Percentiles rank a stretch among this genome's conserved stretches.
These are phyloP conservation scores for Schizothorax lantsangensis DNA, from an alignment of 2,797 vertebrate species.

Conservation along the genomic window DNA sequence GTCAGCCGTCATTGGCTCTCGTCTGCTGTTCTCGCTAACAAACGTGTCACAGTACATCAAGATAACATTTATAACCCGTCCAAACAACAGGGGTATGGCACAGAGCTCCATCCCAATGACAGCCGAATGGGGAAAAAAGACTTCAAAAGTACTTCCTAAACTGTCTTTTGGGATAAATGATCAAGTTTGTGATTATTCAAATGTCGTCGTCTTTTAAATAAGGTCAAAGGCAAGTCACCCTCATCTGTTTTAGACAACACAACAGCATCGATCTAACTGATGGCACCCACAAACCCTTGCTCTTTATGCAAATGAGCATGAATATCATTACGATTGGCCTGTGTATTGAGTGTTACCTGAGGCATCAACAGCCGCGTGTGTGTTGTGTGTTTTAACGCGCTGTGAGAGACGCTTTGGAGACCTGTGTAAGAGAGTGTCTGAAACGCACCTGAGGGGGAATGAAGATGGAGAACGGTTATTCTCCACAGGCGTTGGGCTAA, in stretches of 20 bases:
- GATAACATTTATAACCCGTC: slow-evolving; percentile 56
- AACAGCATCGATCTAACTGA: slow-evolving; percentile 55
- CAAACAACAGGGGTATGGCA: slow-evolving; percentile 39
- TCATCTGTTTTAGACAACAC: slow-evolving; percentile 53
- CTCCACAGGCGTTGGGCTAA: slow-evolving; percentile 72
- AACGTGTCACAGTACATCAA: slow-evolving; percentile 60
- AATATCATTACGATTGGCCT: slow-evolving; percentile 71
- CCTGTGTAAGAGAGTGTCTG: slow-evolving; percentile 71
- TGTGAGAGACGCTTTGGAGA: slow-evolving; percentile 69
- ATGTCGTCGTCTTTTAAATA: background rate
- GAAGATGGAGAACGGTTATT: slow-evolving; percentile 69
- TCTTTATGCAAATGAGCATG: slow-evolving; percentile 67
- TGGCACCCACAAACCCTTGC: slow-evolving; percentile 33
- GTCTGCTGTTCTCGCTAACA: slow-evolving; percentile 56
- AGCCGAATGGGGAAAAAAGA: background rate
- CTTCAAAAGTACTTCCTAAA: slow-evolving; percentile 28
- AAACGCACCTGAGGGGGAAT: slow-evolving; percentile 68
- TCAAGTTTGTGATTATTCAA: slow-evolving; percentile 26
- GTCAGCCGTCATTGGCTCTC: slow-evolving; percentile 57
- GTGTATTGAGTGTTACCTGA: slow-evolving; percentile 72
- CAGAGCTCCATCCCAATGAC: slow-evolving; percentile 22
- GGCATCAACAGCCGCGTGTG: slow-evolving; percentile 70
- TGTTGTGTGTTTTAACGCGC: slow-evolving; percentile 74
- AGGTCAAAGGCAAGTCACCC: slow-evolving; percentile 55
- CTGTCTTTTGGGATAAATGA: slow-evolving; percentile 28